Conservation (phyloP, 2,888 invertebrate genomes). For the Melinaea menophilus region DNA sequence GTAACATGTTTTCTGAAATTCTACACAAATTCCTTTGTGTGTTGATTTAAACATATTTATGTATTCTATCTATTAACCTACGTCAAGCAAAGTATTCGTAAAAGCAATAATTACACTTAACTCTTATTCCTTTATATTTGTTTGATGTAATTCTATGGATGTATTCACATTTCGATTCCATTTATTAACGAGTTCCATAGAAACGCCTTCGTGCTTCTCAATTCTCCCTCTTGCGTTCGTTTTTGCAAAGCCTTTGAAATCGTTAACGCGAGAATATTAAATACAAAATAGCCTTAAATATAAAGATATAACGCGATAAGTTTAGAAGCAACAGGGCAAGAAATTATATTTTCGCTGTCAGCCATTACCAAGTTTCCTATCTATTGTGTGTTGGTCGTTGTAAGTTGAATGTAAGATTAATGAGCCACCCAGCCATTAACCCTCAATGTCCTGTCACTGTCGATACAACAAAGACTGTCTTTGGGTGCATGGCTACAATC, state of each 20-base stretch:
- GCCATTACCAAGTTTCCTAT: constrained; percentile 64
- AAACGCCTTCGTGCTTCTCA: constrained; percentile 9
- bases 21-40: too few species aligned
- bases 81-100: neutral
- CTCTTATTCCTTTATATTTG: neutral
- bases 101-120: neutral
- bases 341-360: constrained; percentile 63
- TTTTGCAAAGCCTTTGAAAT: constrained; percentile 21
- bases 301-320: constrained; percentile 4
- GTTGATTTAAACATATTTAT: too few species aligned
- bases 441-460: constrained; percentile 55
- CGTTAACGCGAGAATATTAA: neutral
- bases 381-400: constrained; percentile 48
- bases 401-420: constrained; percentile 72
- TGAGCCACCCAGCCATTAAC: constrained; percentile 54
- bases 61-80: too few species aligned
- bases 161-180: constrained; percentile 9
- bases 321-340: constrained; percentile 40
- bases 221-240: constrained; percentile 1
- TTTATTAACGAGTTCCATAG: constrained; percentile 14
- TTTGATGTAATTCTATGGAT: constrained; percentile 1
- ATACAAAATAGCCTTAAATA: neutral
- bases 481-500: constrained; percentile 40
- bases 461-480: constrained; percentile 50
- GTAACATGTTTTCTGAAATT: too few species aligned